Conservation (phyloP, 2,113 vertebrate species). For the Platanista minor region DNA sequence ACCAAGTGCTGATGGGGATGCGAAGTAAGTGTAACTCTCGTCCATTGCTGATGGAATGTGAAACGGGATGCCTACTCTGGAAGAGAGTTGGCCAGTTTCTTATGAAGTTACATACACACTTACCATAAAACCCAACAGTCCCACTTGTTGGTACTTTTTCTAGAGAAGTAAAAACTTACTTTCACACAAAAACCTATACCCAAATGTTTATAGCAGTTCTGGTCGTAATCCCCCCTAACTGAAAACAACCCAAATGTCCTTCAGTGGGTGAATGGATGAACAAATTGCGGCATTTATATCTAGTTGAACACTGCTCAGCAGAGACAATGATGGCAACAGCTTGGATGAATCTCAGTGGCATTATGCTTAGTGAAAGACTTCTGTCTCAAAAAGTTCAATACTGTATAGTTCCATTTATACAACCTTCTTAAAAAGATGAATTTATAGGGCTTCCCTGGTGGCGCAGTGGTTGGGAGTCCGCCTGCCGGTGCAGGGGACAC, state of each 20-base stretch:
- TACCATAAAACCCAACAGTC: background rate
- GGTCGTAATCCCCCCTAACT: background rate
- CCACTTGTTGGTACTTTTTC: background rate
- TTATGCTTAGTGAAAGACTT: background rate
- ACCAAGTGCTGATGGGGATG: background rate
- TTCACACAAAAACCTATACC: background rate
- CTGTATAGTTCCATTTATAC: background rate
- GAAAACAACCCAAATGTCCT: background rate
- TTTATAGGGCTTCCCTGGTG: no score
- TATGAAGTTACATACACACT: background rate
- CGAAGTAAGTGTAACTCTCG: background rate
- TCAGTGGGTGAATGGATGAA: background rate
- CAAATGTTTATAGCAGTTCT: background rate
- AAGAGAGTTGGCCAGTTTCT: background rate
- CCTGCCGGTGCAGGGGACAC: no score
- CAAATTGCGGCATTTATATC: background rate
- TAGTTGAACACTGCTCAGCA: background rate
- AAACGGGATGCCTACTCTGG: fast-evolving
- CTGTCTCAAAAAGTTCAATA: background rate
- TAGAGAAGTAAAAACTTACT: background rate
- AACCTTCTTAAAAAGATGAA: background rate
- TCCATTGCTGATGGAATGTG: background rate
- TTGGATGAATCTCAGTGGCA: background rate
- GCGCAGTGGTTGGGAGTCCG: no score
- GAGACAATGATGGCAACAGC: background rate